Conservation (phyloP, 2,113 vertebrate genomes). For the Orientallactaga bullata region DNA sequence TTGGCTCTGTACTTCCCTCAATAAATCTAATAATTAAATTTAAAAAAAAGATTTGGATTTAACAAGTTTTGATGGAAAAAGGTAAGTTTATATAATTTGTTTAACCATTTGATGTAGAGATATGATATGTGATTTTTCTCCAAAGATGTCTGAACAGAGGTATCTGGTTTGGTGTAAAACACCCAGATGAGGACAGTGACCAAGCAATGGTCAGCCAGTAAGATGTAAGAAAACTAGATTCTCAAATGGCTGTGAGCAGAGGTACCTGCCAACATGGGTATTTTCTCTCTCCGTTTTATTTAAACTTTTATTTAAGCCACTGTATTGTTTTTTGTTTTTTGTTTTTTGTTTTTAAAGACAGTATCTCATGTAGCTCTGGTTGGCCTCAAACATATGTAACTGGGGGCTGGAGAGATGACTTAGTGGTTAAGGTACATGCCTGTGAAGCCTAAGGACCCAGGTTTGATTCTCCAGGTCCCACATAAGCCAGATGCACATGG, state of each 20-base stretch:
- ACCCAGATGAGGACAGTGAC: not conserved
- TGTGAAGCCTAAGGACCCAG: no score
- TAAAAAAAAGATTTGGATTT: no score
- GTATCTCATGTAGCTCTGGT: no score
- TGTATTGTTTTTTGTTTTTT: not conserved
- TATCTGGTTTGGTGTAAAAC: not conserved
- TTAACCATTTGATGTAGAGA: constrained; percentile 18
- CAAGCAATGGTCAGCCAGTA: not conserved
- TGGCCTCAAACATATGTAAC: no score
- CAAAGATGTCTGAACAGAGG: not conserved
- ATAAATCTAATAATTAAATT: no score
- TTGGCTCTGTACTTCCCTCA: no score
- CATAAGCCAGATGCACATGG: no score
- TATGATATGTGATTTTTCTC: not conserved
- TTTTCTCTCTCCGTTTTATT: not conserved
- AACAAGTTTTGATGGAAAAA: not conserved
- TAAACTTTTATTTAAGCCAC: constrained; percentile 38
- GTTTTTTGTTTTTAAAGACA: no score
- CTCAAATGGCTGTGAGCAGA: not conserved
- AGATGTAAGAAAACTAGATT: not conserved
- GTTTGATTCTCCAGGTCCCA: no score
- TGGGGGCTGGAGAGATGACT: no score
- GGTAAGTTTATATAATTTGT: not conserved
- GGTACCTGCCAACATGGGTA: not conserved
- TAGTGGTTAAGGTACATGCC: no score